phyloP scores from a whole-genome alignment of 1,140 invertebrate genomes.

The Leptopilina boulardi region DNA sequence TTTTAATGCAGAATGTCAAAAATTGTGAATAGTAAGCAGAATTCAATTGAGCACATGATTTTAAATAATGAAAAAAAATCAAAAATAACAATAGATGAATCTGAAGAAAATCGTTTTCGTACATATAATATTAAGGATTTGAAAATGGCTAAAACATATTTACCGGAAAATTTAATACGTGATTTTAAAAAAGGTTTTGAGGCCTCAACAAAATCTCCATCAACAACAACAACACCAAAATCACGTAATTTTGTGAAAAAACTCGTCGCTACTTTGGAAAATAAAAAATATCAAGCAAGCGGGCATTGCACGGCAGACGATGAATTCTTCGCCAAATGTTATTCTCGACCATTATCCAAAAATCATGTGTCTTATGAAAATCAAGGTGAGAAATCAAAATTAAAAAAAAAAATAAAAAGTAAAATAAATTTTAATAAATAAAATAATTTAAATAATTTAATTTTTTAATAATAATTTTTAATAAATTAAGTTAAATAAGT shows the following conservation, averaged over 20 bases:
- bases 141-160: slow-evolving; percentile 16
- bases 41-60: neutral
- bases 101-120: neutral
- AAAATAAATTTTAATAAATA: no score
- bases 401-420: no score
- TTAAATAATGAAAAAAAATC: neutral
- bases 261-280: slow-evolving; percentile 50
- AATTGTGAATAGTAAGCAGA: neutral
- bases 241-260: slow-evolving; percentile 47
- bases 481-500: no score
- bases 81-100: neutral
- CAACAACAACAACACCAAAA: slow-evolving; percentile 17
- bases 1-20: neutral
- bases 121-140: slow-evolving; percentile 12
- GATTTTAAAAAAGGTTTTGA: slow-evolving; percentile 25
- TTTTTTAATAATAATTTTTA: no score
- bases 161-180: neutral
- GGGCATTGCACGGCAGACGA: slow-evolving; percentile 32
- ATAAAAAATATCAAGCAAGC: neutral
- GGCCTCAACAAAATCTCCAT: neutral
- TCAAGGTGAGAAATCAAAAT: neutral
- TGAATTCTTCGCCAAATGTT: slow-evolving; percentile 40
- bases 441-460: no score
- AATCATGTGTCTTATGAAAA: neutral
- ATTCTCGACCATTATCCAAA: neutral